These are phyloP conservation scores for Hydrozoanthus tunicans DNA, from an alignment of 64 coral and sea anemone genomes.

Conservation along the genomic window DNA sequence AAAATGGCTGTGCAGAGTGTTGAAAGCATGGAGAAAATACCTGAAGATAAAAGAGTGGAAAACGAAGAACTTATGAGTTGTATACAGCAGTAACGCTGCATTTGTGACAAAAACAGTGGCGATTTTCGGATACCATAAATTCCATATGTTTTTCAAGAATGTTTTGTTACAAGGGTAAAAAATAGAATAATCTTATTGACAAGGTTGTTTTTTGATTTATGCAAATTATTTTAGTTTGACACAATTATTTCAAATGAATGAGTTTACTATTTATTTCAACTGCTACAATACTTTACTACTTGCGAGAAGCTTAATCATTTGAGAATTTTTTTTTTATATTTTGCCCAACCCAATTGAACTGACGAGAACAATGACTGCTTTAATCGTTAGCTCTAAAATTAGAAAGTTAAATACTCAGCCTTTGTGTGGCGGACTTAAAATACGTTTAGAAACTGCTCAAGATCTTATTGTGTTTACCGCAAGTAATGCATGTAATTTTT, in stretches of 20 bases:
- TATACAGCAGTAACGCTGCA: conserved; percentile 4
- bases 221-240: neutral
- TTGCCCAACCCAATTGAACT: neutral
- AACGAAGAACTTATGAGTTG: neutral
- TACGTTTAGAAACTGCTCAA: conserved; percentile 8
- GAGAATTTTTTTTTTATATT: neutral
- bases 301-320: neutral
- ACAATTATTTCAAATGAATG: neutral
- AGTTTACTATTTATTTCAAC: conserved; percentile 1
- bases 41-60: neutral
- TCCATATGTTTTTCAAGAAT: neutral
- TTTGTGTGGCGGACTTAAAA: neutral
- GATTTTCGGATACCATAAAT: neutral
- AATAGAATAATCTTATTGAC: neutral
- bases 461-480: neutral
- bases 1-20: neutral
- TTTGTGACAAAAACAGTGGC: conserved; percentile 12
- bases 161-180: neutral
- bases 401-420: neutral
- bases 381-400: neutral
- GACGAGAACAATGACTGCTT: neutral
- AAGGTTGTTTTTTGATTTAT: conserved; percentile 7
- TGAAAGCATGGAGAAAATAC: neutral
- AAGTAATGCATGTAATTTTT: conserved; percentile 9
- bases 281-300: conserved; percentile 14